Conservation (phyloP, 2,888 invertebrate species). For the Liopterus haemorrhoidalis region DNA sequence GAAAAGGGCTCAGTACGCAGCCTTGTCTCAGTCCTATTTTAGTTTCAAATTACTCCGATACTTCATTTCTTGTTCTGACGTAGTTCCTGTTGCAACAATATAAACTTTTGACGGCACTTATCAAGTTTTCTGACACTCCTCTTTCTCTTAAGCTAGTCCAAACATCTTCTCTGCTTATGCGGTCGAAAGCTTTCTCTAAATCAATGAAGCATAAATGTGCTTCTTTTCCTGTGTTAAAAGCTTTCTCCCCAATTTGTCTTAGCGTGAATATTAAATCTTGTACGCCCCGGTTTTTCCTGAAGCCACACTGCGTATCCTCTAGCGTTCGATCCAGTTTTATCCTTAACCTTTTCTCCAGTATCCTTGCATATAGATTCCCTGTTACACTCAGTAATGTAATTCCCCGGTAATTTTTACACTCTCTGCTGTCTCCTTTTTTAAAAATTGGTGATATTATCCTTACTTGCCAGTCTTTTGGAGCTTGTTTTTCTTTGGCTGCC, state of each 20-base stretch:
- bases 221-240: not conserved
- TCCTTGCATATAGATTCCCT: slow-evolving; percentile 7
- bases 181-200: no score
- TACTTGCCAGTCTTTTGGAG: slow-evolving; percentile 22
- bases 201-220: slow-evolving; percentile 10
- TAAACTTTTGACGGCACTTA: no score
- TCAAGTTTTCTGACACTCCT: no score
- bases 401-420: slow-evolving; percentile 12
- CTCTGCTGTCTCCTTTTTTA: slow-evolving; percentile 9
- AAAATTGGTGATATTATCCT: slow-evolving; percentile 15
- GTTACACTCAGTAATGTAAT: slow-evolving; percentile 11
- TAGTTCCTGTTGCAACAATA: no score
- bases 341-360: slow-evolving; percentile 11
- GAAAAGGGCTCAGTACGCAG: no score
- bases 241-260: slow-evolving; percentile 15
- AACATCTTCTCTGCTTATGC: no score
- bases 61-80: no score
- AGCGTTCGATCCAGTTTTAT: slow-evolving; percentile 5
- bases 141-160: no score
- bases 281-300: slow-evolving; percentile 11
- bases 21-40: no score
- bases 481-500: slow-evolving; percentile 1
- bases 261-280: slow-evolving; percentile 12
- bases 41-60: no score
- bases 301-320: slow-evolving; percentile 14